A percentile compares a stretch with the other conserved stretches of the same genome.
Evolutionary conservation across 1,140 invertebrate species (phyloP).

Genomic region (Sinella curviseta): DNA sequence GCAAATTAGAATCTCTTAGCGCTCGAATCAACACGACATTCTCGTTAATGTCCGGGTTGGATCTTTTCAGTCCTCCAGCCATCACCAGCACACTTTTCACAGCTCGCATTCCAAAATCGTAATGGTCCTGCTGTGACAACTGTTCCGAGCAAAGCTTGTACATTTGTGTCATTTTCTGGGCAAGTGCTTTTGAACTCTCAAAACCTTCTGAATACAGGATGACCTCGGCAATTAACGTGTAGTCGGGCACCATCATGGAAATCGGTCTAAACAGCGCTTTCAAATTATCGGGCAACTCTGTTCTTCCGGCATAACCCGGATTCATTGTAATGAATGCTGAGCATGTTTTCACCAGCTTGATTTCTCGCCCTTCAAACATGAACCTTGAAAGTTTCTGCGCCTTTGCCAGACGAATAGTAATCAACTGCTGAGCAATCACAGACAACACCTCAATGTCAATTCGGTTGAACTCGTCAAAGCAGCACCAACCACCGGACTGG

Average conservation of each 20-base stretch:
- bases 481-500: conserved; percentile 86
- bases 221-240: conserved; percentile 85
- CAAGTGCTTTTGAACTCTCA: conserved; percentile 78
- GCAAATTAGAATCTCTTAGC: conserved; percentile 85
- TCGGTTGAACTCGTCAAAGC: conserved; percentile 89
- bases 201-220: conserved; percentile 90
- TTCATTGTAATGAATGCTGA: conserved; percentile 84
- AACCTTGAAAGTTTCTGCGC: conserved; percentile 68
- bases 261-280: conserved; percentile 85
- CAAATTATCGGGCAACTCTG: conserved; percentile 77
- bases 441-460: conserved; percentile 88
- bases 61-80: conserved; percentile 82
- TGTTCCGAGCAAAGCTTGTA: conserved; percentile 90
- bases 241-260: conserved; percentile 92
- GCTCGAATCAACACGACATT: conserved; percentile 78
- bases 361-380: conserved; percentile 86
- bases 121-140: conserved; percentile 88
- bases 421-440: conserved; percentile 80
- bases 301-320: conserved; percentile 78
- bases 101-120: conserved; percentile 85
- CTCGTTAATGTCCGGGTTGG: conserved; percentile 77
- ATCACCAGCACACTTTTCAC: conserved; percentile 73
- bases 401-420: conserved; percentile 76
- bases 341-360: conserved; percentile 79
- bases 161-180: conserved; percentile 87